These are phyloP conservation scores for Nansenia antarctica DNA, from an alignment of 2,113 vertebrate species.

Conservation along the genomic window DNA sequence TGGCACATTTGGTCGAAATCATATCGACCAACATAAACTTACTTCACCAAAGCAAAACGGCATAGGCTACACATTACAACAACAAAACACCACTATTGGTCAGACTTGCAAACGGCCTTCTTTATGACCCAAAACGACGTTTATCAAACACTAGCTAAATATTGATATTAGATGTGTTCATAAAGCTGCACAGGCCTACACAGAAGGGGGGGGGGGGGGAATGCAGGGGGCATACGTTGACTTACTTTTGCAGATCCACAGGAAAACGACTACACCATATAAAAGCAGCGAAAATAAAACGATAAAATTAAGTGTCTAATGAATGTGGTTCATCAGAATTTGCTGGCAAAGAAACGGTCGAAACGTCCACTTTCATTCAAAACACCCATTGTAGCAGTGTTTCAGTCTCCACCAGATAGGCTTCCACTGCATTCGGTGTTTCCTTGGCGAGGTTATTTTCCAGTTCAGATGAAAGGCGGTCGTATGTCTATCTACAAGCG, in stretches of 20 bases:
- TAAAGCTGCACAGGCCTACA: too few species aligned
- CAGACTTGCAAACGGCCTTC: too few species aligned
- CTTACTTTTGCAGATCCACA: slow-evolving; percentile 66
- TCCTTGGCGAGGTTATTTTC: slow-evolving; percentile 30
- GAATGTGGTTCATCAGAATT: slow-evolving; percentile 63
- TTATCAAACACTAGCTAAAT: too few species aligned
- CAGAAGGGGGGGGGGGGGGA: too few species aligned
- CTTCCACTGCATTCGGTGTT: slow-evolving; percentile 18
- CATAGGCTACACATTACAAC: too few species aligned
- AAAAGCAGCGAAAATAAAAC: slow-evolving; percentile 49
- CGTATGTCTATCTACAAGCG: slow-evolving; percentile 51
- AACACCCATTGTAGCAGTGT: slow-evolving; percentile 71
- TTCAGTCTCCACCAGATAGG: slow-evolving; percentile 48
- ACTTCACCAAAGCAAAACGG: too few species aligned
- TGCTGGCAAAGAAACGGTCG: slow-evolving; percentile 48
- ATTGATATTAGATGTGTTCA: too few species aligned
- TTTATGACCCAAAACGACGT: too few species aligned
- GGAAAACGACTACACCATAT: slow-evolving; percentile 42
- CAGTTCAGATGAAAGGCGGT: slow-evolving; percentile 35
- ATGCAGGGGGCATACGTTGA: too few species aligned
- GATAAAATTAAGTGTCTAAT: slow-evolving; percentile 43
- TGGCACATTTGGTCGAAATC: too few species aligned
- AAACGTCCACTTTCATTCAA: slow-evolving; percentile 58
- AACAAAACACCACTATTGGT: too few species aligned
- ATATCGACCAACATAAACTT: too few species aligned